phyloP scores from a whole-genome alignment of 2,888 invertebrate species.

The Chymomyza caudatula region DNA sequence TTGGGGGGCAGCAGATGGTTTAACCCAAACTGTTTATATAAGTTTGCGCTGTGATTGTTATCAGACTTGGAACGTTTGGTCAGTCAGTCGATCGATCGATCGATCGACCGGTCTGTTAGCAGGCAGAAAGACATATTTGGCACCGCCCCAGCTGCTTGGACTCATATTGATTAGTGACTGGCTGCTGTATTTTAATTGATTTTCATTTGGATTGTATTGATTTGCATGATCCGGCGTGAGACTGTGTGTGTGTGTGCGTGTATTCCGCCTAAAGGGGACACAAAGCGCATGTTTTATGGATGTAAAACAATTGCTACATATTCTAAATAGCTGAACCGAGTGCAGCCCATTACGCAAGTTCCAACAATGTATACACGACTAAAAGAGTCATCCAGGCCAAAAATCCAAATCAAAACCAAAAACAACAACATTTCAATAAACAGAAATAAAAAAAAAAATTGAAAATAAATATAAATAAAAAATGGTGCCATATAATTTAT shows the following conservation, averaged over 20 bases:
- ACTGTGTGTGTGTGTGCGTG: not conserved
- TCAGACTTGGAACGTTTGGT: constrained; percentile 21
- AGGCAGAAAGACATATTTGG: constrained; percentile 50
- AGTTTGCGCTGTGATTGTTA: constrained; percentile 56
- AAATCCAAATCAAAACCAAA: not conserved
- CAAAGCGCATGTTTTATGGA: constrained; percentile 69
- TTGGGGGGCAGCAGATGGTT: not conserved
- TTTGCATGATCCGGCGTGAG: constrained; percentile 59
- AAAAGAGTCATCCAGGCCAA: constrained; percentile 23
- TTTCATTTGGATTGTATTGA: constrained; percentile 35
- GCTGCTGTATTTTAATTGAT: constrained; percentile 70
- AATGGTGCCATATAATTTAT: constrained; percentile 49
- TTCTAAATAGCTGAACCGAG: constrained; percentile 47
- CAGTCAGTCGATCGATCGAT: not conserved
- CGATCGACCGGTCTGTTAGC: not conserved
- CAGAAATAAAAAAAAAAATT: constrained; percentile 17
- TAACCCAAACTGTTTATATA: constrained; percentile 58
- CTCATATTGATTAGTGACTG: constrained; percentile 53
- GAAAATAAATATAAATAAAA: constrained; percentile 24
- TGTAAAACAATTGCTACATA: constrained; percentile 66
- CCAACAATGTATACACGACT: constrained; percentile 11
- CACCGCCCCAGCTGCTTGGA: constrained; percentile 41
- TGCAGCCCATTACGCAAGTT: constrained; percentile 52
- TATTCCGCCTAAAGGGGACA: constrained; percentile 62
- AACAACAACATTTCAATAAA: not conserved